Evolutionary conservation across 1,140 invertebrate genomes (phyloP).

Genomic region (Neoseiulus cucumeris): DNA sequence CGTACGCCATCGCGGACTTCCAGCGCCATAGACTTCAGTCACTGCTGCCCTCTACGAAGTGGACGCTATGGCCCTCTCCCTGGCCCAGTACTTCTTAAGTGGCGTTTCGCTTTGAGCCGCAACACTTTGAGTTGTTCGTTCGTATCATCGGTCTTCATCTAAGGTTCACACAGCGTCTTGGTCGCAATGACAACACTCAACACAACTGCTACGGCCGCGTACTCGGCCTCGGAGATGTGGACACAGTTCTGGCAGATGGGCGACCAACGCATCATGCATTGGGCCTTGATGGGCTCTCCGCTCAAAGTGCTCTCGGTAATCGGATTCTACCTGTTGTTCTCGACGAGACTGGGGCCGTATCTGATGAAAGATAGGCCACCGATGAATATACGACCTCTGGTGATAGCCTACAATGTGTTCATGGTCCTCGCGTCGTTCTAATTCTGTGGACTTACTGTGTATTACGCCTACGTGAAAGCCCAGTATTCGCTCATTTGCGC

Average conservation of each 20-base stretch:
- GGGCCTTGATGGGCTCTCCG: slow-evolving; percentile 3
- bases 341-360: background rate
- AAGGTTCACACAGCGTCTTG: no score
- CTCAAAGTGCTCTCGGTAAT: slow-evolving; percentile 9
- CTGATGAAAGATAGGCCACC: background rate
- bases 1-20: no score
- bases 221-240: background rate
- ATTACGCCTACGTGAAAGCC: background rate
- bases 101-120: no score
- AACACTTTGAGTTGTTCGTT: no score
- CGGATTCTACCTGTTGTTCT: slow-evolving; percentile 3
- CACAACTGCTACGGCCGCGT: no score
- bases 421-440: slow-evolving; percentile 3
- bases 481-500: slow-evolving; percentile 2
- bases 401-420: background rate
- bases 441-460: background rate
- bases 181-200: no score
- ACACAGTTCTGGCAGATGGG: background rate
- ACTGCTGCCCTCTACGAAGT: no score
- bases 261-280: background rate
- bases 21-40: no score
- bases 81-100: no score
- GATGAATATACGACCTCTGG: background rate
- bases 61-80: no score
- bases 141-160: no score